Evolutionary conservation across 1,140 invertebrate genomes (phyloP).

Genomic region (Anadara kagoshimensis): DNA sequence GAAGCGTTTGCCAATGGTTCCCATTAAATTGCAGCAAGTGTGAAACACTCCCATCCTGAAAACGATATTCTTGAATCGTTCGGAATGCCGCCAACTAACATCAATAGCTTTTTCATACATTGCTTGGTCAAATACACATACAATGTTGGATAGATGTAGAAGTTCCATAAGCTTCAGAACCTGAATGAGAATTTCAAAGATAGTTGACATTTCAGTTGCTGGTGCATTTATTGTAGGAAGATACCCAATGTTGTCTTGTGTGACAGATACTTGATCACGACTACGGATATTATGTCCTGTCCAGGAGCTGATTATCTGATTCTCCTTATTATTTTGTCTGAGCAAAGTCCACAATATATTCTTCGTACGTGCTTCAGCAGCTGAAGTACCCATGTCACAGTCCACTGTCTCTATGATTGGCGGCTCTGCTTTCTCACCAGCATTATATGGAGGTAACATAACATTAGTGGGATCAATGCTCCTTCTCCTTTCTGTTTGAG

Average conservation of each 20-base stretch:
- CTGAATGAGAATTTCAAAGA: not conserved
- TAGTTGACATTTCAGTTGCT: slow-evolving; percentile 14
- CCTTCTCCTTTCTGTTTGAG: too few species aligned
- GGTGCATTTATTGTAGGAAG: slow-evolving; percentile 8
- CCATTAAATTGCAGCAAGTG: slow-evolving; percentile 39
- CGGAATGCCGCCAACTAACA: slow-evolving; percentile 2
- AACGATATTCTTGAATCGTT: slow-evolving; percentile 8
- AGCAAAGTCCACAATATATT: too few species aligned
- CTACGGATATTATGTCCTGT: too few species aligned
- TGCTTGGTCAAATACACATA: slow-evolving; percentile 30
- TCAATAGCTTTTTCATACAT: slow-evolving; percentile 31
- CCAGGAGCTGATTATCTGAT: too few species aligned
- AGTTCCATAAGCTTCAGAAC: not conserved
- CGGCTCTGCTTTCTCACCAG: too few species aligned
- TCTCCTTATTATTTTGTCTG: too few species aligned
- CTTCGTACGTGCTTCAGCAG: too few species aligned
- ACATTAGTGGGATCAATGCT: too few species aligned
- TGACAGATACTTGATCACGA: too few species aligned
- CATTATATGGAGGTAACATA: too few species aligned
- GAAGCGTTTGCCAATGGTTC: slow-evolving; percentile 41
- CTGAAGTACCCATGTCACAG: too few species aligned
- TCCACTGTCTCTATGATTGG: too few species aligned
- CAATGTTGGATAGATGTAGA: slow-evolving; percentile 6
- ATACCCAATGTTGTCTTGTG: slow-evolving; percentile 8
- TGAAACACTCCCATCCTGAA: slow-evolving; percentile 49